Base-by-base conservation (phyloP, 2,113 vertebrate genomes). In the Rostratula benghalensis region DNA sequence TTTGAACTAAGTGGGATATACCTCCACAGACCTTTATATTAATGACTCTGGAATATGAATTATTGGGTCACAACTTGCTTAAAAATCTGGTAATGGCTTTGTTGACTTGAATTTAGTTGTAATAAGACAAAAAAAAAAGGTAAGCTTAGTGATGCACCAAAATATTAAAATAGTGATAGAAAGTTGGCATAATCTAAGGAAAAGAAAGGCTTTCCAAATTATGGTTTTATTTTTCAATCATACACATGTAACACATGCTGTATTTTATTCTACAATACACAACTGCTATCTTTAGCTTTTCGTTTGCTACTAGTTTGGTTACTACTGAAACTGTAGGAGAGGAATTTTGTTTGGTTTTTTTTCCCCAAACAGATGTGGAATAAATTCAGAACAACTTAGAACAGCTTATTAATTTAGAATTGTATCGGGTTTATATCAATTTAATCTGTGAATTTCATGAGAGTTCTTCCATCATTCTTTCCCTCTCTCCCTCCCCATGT, bases 381-480 rank as follows among this genome's bases (percentile, higher is more conserved):
- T 67, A 2, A 67, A 50, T 63, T 86, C n/a, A 63, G 33, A 88
- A 33, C 25, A 82, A 6, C 23, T 46, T 61, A 61, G 51, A 68
- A 64, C 54, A 67, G 33, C 37, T 75, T 24, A 19, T 77, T 91
- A 60, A 39, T 89, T 92, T 61, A 84, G 57, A 83, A n/a, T 50
- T 79, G 10, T 51, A 0, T 78, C 39, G 11, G 28, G 1, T 83
- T 88, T 87, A 7, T 75, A 18, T 82, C 0, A 51, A 67, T 50
- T 56, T 57, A 45, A 50, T 65, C 25, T 54, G 89, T 73, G 65
- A 17, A 73, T 78, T 76, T 76, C 20, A 9, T 63, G 64, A 78
- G 24, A 50, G 54, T 81, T 95, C 24, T 89, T 84, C 82, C 65
- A 33, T 93, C 37, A 89, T 82, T 90, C 59, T 80, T 64, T 71